Percentiles rank a stretch among this genome's conserved stretches.
phyloP scores from a whole-genome alignment of 1,140 invertebrate species.

The Leptopilina clavipes region DNA sequence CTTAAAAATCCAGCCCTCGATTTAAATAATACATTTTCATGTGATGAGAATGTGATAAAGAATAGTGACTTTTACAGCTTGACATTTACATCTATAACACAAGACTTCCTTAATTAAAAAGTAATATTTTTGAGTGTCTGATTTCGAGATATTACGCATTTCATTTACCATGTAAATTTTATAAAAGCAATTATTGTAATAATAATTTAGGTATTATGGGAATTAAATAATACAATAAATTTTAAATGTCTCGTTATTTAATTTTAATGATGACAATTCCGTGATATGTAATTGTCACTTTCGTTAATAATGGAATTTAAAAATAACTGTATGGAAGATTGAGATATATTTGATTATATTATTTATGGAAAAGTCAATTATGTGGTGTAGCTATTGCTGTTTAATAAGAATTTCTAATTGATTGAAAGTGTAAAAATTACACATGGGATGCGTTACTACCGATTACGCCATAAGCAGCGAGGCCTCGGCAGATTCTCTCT shows the following conservation, averaged over 20 bases:
- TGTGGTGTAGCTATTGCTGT: constrained; percentile 15
- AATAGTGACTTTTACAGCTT: neutral
- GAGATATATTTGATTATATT: no score
- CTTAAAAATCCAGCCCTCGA: neutral
- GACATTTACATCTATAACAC: neutral
- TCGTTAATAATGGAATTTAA: no score
- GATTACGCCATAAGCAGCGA: constrained; percentile 6
- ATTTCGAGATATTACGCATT: neutral
- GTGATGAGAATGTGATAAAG: neutral
- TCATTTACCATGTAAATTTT: neutral
- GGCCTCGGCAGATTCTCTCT: constrained; percentile 4
- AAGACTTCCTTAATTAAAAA: neutral
- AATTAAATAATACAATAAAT: no score
- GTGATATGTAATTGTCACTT: no score
- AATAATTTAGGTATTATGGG: no score
- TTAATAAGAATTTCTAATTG: constrained; percentile 9
- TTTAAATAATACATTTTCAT: neutral
- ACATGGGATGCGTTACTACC: constrained; percentile 18
- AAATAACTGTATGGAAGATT: no score
- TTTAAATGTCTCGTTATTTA: no score
- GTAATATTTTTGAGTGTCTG: neutral
- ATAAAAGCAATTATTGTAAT: no score
- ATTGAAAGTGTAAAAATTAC: constrained; percentile 20
- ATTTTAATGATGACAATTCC: no score
- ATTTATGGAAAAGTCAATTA: neutral